A percentile compares a stretch with the other conserved stretches of the same genome.
Conservation (phyloP, 2,797 vertebrate species). For the Mus caroli region DNA sequence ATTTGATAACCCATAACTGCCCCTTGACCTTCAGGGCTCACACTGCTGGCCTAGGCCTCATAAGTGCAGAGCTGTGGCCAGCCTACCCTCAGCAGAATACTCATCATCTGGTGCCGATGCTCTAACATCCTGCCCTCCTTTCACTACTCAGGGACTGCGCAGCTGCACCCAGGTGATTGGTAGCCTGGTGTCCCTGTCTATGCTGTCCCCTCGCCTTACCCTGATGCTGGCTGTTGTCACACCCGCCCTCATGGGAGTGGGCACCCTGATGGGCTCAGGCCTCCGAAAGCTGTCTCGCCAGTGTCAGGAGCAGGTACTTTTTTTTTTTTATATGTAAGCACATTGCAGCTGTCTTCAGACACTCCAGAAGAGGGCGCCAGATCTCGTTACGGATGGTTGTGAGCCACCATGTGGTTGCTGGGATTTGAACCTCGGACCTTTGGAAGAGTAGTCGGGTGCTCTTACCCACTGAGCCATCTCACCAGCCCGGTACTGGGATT, state of each 20-base stretch:
- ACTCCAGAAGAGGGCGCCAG: no score
- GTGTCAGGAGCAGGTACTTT: constrained; percentile 97
- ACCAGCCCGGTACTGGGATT: constrained; percentile 89
- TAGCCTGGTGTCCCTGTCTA: constrained; percentile 95
- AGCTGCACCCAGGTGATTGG: constrained; percentile 95
- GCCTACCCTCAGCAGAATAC: neutral
- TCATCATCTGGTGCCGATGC: fast-evolving
- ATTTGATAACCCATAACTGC: neutral
- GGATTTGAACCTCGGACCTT: no score
- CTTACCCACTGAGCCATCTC: no score
- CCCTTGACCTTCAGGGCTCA: neutral
- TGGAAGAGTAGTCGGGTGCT: no score
- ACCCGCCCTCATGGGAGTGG: constrained; percentile 92
- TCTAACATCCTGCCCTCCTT: neutral
- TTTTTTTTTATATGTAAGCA: no score
- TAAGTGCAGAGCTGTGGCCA: neutral
- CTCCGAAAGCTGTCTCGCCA: constrained; percentile 94
- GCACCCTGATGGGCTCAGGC: constrained; percentile 93
- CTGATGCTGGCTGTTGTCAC: constrained; percentile 93
- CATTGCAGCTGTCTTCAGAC: no score
- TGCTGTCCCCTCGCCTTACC: constrained; percentile 96
- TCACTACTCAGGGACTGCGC: constrained; percentile 92
- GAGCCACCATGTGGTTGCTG: no score
- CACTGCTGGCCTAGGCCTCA: neutral
- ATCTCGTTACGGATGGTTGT: no score